Evolutionary conservation across 1,140 invertebrate species (phyloP).

Genomic region (silkworm (Bombyx mori)): ASM3026992v2 NC_085121.1:8590001-8590500

Average conservation of each 20-base stretch:
- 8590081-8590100: too few species aligned
- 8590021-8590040: too few species aligned
- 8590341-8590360: constrained; percentile 24
- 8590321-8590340: constrained; percentile 24
- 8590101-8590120: too few species aligned
- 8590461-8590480: not conserved
- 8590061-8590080: too few species aligned
- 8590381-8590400: constrained; percentile 25
- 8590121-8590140: too few species aligned
- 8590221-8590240: constrained; percentile 36
- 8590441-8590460: constrained; percentile 16
- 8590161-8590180: constrained; percentile 11
- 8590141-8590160: not conserved
- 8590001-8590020: too few species aligned
- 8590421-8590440: constrained; percentile 27
- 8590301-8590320: constrained; percentile 25
- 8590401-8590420: constrained; percentile 4
- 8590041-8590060: too few species aligned
- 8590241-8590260: constrained; percentile 53
- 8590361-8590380: constrained; percentile 22
- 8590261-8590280: constrained; percentile 41
- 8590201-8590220: constrained; percentile 38
- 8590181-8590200: constrained; percentile 19
- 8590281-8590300: constrained; percentile 31
- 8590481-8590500: constrained; percentile 1